Percentiles rank a stretch among this genome's conserved stretches.
Conservation (phyloP, 2,113 vertebrate genomes). For the Etheostoma spectabile region DNA sequence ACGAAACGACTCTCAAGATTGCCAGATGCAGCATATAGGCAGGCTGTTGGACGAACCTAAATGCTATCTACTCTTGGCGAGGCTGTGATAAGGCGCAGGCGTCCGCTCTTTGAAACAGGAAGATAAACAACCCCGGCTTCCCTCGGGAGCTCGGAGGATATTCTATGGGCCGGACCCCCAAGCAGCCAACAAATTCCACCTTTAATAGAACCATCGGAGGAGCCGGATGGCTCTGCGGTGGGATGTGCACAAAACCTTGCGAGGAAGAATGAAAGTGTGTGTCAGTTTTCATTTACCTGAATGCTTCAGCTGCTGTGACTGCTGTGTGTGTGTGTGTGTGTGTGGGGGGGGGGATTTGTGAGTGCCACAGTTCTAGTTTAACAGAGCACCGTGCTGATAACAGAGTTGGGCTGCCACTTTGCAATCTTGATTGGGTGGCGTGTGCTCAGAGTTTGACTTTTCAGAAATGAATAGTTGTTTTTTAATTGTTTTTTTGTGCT, state of each 20-base stretch:
- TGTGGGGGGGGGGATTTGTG: conserved; percentile 57
- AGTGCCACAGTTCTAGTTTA: conserved; percentile 46
- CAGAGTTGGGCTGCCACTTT: conserved; percentile 49
- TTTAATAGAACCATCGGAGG: conserved; percentile 69
- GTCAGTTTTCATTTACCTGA: conserved; percentile 77
- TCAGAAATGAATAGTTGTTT: conserved; percentile 9
- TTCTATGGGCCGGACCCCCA: conserved; percentile 67
- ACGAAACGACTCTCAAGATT: conserved; percentile 65
- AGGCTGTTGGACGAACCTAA: conserved; percentile 70
- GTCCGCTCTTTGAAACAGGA: conserved; percentile 71
- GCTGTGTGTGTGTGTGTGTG: too few species aligned
- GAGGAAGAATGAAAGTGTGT: conserved; percentile 73
- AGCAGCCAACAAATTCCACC: conserved; percentile 65
- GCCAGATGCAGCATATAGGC: conserved; percentile 60
- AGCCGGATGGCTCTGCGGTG: conserved; percentile 57
- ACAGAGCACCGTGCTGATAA: conserved; percentile 36
- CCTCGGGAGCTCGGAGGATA: conserved; percentile 61
- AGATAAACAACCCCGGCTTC: conserved; percentile 76
- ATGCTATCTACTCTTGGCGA: conserved; percentile 71
- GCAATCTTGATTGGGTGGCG: conserved; percentile 42
- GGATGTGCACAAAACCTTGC: conserved; percentile 63
- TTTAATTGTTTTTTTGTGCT: not conserved
- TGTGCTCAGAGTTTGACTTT: conserved; percentile 5
- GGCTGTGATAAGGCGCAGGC: conserved; percentile 76
- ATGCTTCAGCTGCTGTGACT: conserved; percentile 53